These are phyloP conservation scores for Merops nubicus DNA, from an alignment of 2,113 vertebrate species.

Conservation along the genomic window DNA sequence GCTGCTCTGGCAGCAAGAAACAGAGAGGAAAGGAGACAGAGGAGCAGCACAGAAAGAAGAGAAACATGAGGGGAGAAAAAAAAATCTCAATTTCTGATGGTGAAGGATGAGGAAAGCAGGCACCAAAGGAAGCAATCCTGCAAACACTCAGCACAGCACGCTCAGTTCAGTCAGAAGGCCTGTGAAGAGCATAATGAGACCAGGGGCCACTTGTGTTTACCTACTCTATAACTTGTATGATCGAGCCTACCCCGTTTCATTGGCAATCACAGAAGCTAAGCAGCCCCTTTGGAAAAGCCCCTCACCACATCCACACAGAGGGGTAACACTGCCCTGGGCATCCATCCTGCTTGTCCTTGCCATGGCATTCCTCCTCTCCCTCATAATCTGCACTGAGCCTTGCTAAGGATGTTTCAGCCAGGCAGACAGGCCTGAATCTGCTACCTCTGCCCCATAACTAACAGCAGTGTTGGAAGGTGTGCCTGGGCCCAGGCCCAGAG, in stretches of 20 bases:
- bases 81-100: not conserved
- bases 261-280: not conserved
- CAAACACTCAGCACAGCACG: not conserved
- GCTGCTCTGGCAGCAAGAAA: not conserved
- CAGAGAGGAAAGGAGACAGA: not conserved
- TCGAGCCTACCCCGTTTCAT: not conserved
- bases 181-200: not conserved
- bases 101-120: not conserved
- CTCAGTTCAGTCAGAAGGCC: not conserved
- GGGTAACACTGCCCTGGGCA: not conserved
- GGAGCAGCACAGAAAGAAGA: not conserved
- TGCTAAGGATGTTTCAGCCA: not conserved
- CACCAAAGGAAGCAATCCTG: not conserved
- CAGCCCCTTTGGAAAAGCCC: not conserved
- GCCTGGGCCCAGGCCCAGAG: rapidly evolving
- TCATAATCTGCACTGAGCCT: not conserved
- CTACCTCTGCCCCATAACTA: not conserved
- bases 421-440: not conserved
- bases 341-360: not conserved
- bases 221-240: not conserved
- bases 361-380: not conserved
- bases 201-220: not conserved
- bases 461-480: not conserved
- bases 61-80: too few species aligned
- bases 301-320: not conserved